Percentiles rank a stretch among this genome's conserved stretches.
Conservation (phyloP, 35 echinoderm and acorn worm genomes). For the Eucidaris tribuloides region DNA sequence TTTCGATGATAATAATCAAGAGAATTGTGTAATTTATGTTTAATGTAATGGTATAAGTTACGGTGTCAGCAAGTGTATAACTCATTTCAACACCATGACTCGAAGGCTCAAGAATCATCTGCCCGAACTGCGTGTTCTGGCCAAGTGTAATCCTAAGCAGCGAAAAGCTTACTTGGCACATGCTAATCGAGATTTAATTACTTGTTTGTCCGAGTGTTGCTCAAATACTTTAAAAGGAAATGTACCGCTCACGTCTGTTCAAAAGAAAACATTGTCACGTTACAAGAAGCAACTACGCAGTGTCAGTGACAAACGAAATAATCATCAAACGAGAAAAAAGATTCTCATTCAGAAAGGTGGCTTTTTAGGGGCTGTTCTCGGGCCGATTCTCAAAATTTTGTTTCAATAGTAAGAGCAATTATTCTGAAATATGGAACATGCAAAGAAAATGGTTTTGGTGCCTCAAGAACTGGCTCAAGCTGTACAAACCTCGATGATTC, state of each 20-base stretch:
- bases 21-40: too few relatives aligned
- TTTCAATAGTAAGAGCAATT: neutral
- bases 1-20: neutral
- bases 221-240: slow-evolving; percentile 37
- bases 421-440: slow-evolving; percentile 5
- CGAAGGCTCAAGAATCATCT: slow-evolving; percentile 4
- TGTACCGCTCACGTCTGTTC: neutral
- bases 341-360: slow-evolving; percentile 33
- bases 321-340: neutral
- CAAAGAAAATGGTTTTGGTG: slow-evolving; percentile 12
- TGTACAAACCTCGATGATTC: neutral
- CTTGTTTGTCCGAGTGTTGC: slow-evolving; percentile 14
- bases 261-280: slow-evolving; percentile 28
- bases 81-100: slow-evolving; percentile 15
- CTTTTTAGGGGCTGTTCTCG: neutral
- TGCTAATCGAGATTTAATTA: neutral
- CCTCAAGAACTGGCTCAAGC: neutral
- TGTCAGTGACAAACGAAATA: slow-evolving; percentile 1
- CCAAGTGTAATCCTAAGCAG: slow-evolving; percentile 14
- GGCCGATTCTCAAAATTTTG: neutral
- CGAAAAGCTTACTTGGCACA: slow-evolving; percentile 1
- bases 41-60: too few relatives aligned
- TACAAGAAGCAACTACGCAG: neutral
- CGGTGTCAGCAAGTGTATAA: neutral
- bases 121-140: neutral